Conservation (phyloP, 1,140 invertebrate genomes). For the Lordiphosa stackelbergi region DNA sequence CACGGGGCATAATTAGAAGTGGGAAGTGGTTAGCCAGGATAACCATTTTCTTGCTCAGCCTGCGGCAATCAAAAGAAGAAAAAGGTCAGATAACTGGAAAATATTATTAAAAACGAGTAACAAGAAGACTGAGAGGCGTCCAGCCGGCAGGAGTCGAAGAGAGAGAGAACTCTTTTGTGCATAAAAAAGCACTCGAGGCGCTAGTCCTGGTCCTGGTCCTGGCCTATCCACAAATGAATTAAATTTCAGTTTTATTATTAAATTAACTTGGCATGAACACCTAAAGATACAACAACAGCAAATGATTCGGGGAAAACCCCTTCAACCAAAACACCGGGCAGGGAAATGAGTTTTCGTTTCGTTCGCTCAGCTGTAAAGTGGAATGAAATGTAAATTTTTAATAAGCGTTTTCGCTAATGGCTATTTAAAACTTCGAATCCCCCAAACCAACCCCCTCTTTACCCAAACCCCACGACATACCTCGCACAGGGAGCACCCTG, state of each 20-base stretch:
- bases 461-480: not conserved
- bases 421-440: conserved; percentile 74
- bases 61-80: conserved; percentile 43
- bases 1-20: conserved; percentile 46
- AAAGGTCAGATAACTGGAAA: conserved; percentile 75
- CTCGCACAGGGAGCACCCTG: too few relatives aligned
- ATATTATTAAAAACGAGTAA: conserved; percentile 70
- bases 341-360: conserved; percentile 8
- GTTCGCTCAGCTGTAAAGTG: conserved; percentile 71
- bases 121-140: conserved; percentile 37
- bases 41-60: conserved; percentile 22
- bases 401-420: conserved; percentile 77
- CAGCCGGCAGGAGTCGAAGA: not conserved
- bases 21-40: not conserved
- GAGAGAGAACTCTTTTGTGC: conserved; percentile 4
- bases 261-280: conserved; percentile 77
- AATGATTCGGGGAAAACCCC: conserved; percentile 46
- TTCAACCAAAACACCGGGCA: conserved; percentile 14
- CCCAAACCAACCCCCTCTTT: conserved; percentile 13
- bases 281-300: conserved; percentile 70
- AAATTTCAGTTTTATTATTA: conserved; percentile 77
- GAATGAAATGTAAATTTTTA: conserved; percentile 77
- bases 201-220: conserved; percentile 20
- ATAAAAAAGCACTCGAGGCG: conserved; percentile 24
- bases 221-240: conserved; percentile 76